phyloP scores from a whole-genome alignment of 2,113 vertebrate genomes.

The Spilogale gracilis region DNA sequence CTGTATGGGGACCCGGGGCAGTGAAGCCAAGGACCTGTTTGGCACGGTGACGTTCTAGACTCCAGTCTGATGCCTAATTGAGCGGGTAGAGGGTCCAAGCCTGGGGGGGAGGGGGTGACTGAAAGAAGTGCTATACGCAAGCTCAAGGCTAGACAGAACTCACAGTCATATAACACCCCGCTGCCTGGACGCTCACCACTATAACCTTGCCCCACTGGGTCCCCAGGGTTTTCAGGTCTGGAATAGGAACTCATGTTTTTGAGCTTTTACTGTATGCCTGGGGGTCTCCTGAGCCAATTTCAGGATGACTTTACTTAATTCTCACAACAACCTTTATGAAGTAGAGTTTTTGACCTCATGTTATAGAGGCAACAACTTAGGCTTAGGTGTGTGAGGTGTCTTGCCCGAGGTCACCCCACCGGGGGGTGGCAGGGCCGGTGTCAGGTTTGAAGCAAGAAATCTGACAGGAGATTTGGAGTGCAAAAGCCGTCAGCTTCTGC shows the following conservation, averaged over 20 bases:
- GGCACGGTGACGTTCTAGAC: background rate
- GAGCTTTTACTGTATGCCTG: background rate
- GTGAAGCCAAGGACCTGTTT: background rate
- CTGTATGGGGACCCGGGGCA: background rate
- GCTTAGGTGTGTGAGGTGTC: background rate
- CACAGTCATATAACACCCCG: background rate
- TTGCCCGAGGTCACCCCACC: background rate
- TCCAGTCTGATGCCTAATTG: background rate
- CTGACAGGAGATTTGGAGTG: background rate
- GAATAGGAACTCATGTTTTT: background rate
- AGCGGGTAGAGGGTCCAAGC: too few species aligned
- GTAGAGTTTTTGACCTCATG: background rate
- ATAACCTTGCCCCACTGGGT: background rate
- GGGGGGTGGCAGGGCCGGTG: background rate
- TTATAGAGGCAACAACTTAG: background rate
- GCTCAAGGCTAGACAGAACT: background rate
- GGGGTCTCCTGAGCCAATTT: background rate
- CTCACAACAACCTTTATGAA: background rate
- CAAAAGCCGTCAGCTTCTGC: background rate
- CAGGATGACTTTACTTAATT: background rate
- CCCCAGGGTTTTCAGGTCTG: background rate
- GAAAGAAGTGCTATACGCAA: background rate
- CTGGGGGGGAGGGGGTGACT: too few species aligned
- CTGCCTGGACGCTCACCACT: background rate
- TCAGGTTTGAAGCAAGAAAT: background rate